Evolutionary conservation across 2,113 vertebrate genomes (phyloP).

Genomic region (Leuciscus idus): DNA sequence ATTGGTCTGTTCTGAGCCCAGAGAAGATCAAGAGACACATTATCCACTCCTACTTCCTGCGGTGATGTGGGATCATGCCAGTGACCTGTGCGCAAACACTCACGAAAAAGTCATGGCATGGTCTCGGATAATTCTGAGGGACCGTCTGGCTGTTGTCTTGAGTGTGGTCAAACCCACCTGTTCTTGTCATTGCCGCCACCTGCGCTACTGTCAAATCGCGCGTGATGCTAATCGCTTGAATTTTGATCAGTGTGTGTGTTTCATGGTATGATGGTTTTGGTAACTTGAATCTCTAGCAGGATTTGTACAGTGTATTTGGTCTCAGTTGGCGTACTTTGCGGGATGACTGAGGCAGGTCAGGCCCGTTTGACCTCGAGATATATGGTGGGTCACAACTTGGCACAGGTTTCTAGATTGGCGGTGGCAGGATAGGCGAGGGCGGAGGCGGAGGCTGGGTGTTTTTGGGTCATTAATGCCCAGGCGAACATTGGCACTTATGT

Average conservation of each 20-base stretch:
- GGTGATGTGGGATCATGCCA: not conserved
- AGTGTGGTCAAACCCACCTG: slow-evolving; percentile 56
- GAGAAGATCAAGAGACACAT: not conserved
- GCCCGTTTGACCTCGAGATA: slow-evolving; percentile 40
- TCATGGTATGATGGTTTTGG: not conserved
- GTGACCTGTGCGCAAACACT: slow-evolving; percentile 33
- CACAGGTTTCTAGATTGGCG: not conserved
- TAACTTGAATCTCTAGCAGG: not conserved
- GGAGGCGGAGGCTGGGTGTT: not conserved
- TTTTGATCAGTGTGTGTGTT: slow-evolving; percentile 43
- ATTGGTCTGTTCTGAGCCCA: not conserved
- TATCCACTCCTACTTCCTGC: not conserved
- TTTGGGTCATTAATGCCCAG: slow-evolving; percentile 13
- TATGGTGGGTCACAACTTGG: not conserved
- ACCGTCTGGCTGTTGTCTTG: slow-evolving; percentile 27
- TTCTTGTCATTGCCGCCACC: slow-evolving; percentile 51
- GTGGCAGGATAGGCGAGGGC: too few relatives aligned
- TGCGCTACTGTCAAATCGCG: slow-evolving; percentile 47
- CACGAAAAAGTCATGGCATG: slow-evolving; percentile 23
- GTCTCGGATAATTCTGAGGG: slow-evolving; percentile 17
- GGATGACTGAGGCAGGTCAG: not conserved
- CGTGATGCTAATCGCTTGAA: slow-evolving; percentile 57
- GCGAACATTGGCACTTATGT: not conserved
- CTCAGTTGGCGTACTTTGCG: not conserved
- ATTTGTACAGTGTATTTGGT: not conserved